Base-by-base conservation (phyloP, 1,140 invertebrate species). In the Drosophila albomicans region DNA sequence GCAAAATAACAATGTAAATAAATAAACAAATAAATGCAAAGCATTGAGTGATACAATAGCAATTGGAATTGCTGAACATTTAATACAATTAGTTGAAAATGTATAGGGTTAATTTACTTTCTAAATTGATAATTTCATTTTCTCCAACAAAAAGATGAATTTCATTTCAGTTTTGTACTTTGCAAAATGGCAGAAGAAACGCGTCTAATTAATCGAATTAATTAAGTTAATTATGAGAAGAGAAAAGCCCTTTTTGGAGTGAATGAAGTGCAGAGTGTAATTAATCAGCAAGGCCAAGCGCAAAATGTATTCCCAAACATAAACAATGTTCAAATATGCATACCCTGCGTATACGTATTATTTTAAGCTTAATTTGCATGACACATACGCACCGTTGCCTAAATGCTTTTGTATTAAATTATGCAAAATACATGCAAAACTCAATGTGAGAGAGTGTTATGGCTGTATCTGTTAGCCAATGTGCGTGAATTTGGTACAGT, bases 321-420 rank as follows among this genome's bases (percentile, higher is more conserved):
- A 43, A 56, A 32, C 49, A 25, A 45, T 51, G 25, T 35, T 6
- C 7, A 61, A 51, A 15, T 43, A 52, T 67, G 48, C 43, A 63
- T 20, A 11, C 15, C 20, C 15, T 25, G 7, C 32, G 52, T 48
- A 67, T 67, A 56, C 63, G 41, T 56, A 65, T 65, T 56, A 56
- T 74, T 61, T 74, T 20, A 62, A 45, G 57, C 49, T 43, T 62
- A 54, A 68, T 69, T 74, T 74, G 49, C 49, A 74, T 74, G 41
- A 74, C 71, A 41, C 71, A 74, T 74, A 74, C 71, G 71, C 71
- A 46, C 48, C 57, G 71, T 69, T 74, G 71, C 57, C 49, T 20
- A 15, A 54, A 54, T 48, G 65, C 65, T 63, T 58, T 62, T 54
- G 20, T 49, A 58, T 63, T 63, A 63, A 75, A 63, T 75, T 63